Percentiles rank a stretch among this genome's conserved stretches.
Conservation (phyloP, 1,140 invertebrate species). For the Neomicropteryx cornuta region DNA sequence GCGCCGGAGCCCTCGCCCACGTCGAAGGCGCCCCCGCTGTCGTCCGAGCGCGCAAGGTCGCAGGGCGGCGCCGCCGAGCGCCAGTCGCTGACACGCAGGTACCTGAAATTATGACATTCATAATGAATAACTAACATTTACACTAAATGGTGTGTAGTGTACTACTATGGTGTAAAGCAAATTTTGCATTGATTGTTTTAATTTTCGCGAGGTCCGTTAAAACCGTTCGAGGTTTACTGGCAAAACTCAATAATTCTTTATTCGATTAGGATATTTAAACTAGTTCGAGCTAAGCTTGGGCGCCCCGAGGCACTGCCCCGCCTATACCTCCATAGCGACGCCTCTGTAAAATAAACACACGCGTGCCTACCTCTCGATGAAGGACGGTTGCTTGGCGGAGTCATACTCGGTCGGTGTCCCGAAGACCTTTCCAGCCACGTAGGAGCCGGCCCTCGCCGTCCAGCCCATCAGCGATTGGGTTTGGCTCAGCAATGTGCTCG, state of each 20-base stretch:
- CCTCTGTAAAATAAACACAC: background rate
- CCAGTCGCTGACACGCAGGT: conserved; percentile 38
- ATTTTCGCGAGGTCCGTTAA: too few relatives aligned
- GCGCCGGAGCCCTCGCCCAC: conserved; percentile 66
- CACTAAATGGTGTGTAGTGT: too few relatives aligned
- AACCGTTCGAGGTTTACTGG: too few relatives aligned
- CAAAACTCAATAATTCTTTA: too few relatives aligned
- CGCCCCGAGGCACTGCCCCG: too few relatives aligned
- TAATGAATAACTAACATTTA: too few relatives aligned
- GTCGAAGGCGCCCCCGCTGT: conserved; percentile 58
- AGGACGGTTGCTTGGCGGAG: conserved; percentile 35
- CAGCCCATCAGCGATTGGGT: conserved; percentile 43
- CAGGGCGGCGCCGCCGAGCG: conserved; percentile 14
- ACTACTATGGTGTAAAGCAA: too few relatives aligned
- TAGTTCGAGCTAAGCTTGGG: too few relatives aligned
- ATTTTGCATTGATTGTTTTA: too few relatives aligned
- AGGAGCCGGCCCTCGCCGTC: conserved; percentile 65
- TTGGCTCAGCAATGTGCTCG: too few relatives aligned
- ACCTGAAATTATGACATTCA: conserved; percentile 24
- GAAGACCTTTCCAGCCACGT: conserved; percentile 56
- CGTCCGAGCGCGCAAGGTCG: conserved; percentile 61
- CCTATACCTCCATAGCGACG: too few relatives aligned
- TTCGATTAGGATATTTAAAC: too few relatives aligned
- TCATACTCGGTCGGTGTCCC: background rate
- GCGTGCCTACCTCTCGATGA: conserved; percentile 41